A percentile compares a stretch with the other conserved stretches of the same genome.
phyloP scores from a whole-genome alignment of 1,140 invertebrate genomes.

The Cydia splendana region DNA sequence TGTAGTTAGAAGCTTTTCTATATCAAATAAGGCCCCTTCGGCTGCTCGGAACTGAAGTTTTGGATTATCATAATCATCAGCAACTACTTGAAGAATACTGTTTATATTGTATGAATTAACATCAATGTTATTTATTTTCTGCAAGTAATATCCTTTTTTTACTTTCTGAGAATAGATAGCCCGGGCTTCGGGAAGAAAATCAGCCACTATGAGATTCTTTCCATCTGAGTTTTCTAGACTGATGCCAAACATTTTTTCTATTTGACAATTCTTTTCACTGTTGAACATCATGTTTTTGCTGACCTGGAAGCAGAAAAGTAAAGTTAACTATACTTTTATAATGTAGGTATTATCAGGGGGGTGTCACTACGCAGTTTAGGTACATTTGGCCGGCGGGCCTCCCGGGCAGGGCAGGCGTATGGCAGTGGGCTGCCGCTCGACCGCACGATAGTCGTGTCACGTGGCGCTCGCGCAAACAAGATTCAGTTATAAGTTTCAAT shows the following conservation, averaged over 20 bases:
- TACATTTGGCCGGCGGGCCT: too few species aligned
- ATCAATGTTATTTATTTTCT: slow-evolving; percentile 83
- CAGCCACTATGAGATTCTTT: slow-evolving; percentile 83
- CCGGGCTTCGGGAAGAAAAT: slow-evolving; percentile 84
- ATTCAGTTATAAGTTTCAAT: too few species aligned
- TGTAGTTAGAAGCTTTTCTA: slow-evolving; percentile 67
- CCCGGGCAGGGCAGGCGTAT: too few species aligned
- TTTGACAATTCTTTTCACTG: slow-evolving; percentile 73
- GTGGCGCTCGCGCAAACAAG: too few species aligned
- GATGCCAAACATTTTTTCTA: slow-evolving; percentile 84
- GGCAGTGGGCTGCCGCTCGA: too few species aligned
- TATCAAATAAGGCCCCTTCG: slow-evolving; percentile 52
- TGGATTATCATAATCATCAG: slow-evolving; percentile 68
- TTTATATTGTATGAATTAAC: slow-evolving; percentile 80
- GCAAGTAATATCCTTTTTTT: slow-evolving; percentile 85
- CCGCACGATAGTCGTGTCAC: too few species aligned
- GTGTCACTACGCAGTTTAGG: too few species aligned
- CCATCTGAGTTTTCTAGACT: slow-evolving; percentile 83
- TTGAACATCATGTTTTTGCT: slow-evolving; percentile 71
- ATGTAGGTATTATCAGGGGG: too few species aligned
- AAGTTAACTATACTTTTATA: too few species aligned
- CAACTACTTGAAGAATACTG: slow-evolving; percentile 82
- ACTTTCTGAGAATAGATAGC: slow-evolving; percentile 82
- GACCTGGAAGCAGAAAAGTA: slow-evolving; percentile 54
- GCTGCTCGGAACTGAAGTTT: slow-evolving; percentile 65